Percentiles rank a stretch among this genome's conserved stretches.
Conservation (phyloP, 2,888 invertebrate species). For the Atherix ibis region DNA sequence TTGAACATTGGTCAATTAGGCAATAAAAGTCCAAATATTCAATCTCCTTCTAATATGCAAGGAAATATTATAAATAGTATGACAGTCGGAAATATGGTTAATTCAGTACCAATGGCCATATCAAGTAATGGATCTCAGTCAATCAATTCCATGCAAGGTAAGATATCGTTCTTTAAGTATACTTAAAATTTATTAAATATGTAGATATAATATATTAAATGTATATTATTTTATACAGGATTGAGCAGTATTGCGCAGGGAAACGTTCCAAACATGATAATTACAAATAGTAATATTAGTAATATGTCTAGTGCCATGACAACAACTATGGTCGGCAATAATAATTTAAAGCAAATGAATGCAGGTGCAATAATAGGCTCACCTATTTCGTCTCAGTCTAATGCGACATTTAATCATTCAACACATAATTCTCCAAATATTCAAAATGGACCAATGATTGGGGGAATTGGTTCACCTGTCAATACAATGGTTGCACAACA, state of each 20-base stretch:
- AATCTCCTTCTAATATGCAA: conserved; percentile 71
- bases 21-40: conserved; percentile 69
- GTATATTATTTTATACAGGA: conserved; percentile 27
- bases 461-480: conserved; percentile 18
- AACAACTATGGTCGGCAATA: conserved; percentile 57
- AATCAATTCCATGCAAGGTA: conserved; percentile 58
- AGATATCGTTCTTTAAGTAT: conserved; percentile 10
- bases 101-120: conserved; percentile 55
- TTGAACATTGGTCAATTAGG: conserved; percentile 61
- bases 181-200: neutral
- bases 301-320: conserved; percentile 50
- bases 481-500: conserved; percentile 26
- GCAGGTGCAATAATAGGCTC: conserved; percentile 20
- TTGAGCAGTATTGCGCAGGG: conserved; percentile 48
- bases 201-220: neutral
- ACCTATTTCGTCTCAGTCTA: conserved; percentile 15
- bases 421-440: conserved; percentile 38
- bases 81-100: conserved; percentile 42
- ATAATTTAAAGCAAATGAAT: conserved; percentile 55
- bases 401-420: conserved; percentile 27
- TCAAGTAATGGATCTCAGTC: conserved; percentile 60
- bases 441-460: conserved; percentile 66
- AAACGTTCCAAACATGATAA: conserved; percentile 55
- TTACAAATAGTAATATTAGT: conserved; percentile 59
- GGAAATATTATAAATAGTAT: conserved; percentile 65